phyloP scores from a whole-genome alignment of 2,797 vertebrate species.

The Sebastes nivosus region DNA sequence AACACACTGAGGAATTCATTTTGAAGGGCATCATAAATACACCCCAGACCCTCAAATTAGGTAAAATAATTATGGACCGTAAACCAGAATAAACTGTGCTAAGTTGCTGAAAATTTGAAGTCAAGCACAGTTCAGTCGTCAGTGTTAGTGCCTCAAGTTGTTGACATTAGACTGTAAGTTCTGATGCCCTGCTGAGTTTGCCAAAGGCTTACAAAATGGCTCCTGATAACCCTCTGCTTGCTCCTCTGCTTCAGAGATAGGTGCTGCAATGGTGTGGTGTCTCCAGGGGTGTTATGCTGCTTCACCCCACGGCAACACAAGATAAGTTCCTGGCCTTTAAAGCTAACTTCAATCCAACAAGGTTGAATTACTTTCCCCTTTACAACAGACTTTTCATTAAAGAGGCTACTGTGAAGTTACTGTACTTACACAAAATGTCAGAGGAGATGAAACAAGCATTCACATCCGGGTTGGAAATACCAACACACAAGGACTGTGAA shows the following conservation, averaged over 20 bases:
- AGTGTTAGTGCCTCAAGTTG: constrained; percentile 10
- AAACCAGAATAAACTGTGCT: background rate
- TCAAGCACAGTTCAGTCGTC: background rate
- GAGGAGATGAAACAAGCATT: background rate
- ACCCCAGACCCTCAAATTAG: background rate
- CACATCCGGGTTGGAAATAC: background rate
- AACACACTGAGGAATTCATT: background rate
- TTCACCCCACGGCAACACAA: constrained; percentile 22
- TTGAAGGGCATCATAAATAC: background rate
- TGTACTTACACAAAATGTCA: background rate
- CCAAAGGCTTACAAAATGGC: constrained; percentile 38
- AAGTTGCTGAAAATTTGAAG: background rate
- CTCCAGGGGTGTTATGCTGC: constrained; percentile 6
- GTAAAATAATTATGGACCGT: background rate
- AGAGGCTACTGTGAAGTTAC: background rate
- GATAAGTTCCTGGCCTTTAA: constrained; percentile 16
- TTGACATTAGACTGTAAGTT: constrained; percentile 7
- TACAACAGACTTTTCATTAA: constrained; percentile 13
- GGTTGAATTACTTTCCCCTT: background rate
- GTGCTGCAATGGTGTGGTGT: constrained; percentile 12
- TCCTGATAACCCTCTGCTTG: constrained; percentile 33
- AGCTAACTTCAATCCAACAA: constrained; percentile 3
- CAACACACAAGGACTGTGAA: background rate
- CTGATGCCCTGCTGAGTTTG: constrained; percentile 15
- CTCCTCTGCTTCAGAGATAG: constrained; percentile 18